Evolutionary conservation across 2,888 invertebrate species (phyloP).

Genomic region (Mesorhabditis sp.): DNA sequence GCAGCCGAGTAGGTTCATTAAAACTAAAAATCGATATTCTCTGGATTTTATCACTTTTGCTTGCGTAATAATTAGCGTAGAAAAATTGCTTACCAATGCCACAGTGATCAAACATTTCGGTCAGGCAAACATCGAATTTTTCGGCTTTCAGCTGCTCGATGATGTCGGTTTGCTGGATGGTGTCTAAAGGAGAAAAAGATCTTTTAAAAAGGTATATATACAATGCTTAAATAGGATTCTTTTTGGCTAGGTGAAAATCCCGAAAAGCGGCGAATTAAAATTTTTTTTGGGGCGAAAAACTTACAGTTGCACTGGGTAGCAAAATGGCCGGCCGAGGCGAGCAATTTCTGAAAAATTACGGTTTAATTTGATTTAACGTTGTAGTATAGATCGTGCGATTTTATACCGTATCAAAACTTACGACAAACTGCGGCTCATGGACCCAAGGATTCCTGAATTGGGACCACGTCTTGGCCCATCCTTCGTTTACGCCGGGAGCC

Average conservation of each 20-base stretch:
- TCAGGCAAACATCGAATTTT: slow-evolving; percentile 40
- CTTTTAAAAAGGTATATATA: background rate
- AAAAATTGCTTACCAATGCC: slow-evolving; percentile 22
- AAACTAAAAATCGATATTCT: background rate
- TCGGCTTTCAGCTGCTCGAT: slow-evolving; percentile 28
- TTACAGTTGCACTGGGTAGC: slow-evolving; percentile 1
- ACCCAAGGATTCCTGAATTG: slow-evolving; percentile 4
- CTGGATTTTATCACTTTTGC: background rate
- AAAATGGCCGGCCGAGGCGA: background rate
- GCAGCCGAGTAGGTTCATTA: background rate
- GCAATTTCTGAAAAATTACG: background rate
- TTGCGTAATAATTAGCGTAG: background rate
- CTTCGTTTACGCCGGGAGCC: background rate
- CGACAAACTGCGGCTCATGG: background rate
- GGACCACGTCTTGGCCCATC: background rate
- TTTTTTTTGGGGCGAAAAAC: background rate
- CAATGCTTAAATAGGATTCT: background rate
- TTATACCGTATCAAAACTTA: too few species aligned
- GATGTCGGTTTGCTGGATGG: slow-evolving; percentile 21
- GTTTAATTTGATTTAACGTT: too few species aligned
- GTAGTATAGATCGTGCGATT: too few species aligned
- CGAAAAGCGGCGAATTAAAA: background rate
- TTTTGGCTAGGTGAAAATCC: too few species aligned
- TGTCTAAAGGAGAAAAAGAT: slow-evolving; percentile 16
- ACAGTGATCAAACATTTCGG: slow-evolving; percentile 36